Evolutionary conservation across 1,140 invertebrate genomes (phyloP).

Genomic region (Nebria ingens): DNA sequence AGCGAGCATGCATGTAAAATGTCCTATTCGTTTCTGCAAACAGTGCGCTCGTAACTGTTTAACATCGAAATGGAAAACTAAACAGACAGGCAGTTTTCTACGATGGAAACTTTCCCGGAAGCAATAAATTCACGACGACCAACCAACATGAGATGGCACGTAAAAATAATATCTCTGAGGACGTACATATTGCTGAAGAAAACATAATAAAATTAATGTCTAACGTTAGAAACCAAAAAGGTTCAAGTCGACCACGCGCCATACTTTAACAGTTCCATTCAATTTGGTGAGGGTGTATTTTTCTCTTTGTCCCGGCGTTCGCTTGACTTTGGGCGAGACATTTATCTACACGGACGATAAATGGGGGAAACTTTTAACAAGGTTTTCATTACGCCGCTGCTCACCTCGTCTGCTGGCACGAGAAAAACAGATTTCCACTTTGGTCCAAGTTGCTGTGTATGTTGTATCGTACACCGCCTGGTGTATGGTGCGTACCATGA

Average conservation of each 20-base stretch:
- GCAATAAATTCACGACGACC: not conserved
- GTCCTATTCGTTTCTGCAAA: too few species aligned
- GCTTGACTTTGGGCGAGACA: conserved; percentile 21
- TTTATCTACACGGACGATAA: conserved; percentile 24
- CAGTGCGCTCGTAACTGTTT: not conserved
- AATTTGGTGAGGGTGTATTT: conserved; percentile 23
- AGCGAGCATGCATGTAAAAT: too few species aligned
- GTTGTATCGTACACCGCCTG: too few species aligned
- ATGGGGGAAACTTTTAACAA: conserved; percentile 26
- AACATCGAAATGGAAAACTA: conserved; percentile 8
- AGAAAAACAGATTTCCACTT: not conserved
- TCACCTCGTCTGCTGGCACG: conserved; percentile 3
- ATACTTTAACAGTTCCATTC: conserved; percentile 24
- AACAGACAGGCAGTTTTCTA: not conserved
- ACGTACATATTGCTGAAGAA: conserved; percentile 10
- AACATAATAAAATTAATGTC: conserved; percentile 13
- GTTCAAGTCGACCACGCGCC: conserved; percentile 9
- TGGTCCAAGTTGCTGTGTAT: conserved; percentile 11
- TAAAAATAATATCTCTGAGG: conserved; percentile 7
- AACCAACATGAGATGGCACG: not conserved
- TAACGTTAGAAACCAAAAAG: conserved; percentile 8
- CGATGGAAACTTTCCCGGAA: not conserved
- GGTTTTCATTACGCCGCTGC: conserved; percentile 22
- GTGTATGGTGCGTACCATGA: too few species aligned
- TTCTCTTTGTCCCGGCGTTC: conserved; percentile 19